Conservation (phyloP, 2,113 vertebrate genomes). For the Formicarius rufipectus region DNA sequence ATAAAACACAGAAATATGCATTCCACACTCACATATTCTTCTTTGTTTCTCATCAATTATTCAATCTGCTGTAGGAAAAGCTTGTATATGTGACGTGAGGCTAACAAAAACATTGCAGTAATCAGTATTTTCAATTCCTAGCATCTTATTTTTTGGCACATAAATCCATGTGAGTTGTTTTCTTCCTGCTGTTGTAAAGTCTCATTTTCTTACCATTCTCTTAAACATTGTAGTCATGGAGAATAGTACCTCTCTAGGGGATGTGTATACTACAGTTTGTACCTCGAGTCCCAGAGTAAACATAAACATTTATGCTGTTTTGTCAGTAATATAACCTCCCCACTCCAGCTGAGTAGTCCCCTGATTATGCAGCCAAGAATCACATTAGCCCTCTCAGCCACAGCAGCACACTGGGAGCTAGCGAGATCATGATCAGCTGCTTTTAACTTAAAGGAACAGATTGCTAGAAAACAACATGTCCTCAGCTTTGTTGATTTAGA, state of each 20-base stretch:
- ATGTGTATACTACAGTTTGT: not conserved
- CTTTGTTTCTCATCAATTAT: slow-evolving; percentile 17
- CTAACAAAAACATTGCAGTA: not conserved
- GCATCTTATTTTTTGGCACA: not conserved
- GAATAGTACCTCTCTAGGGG: slow-evolving; percentile 21
- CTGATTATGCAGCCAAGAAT: slow-evolving; percentile 28
- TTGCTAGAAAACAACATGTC: slow-evolving; percentile 19
- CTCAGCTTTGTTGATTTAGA: slow-evolving; percentile 30
- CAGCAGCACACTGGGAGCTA: slow-evolving; percentile 25
- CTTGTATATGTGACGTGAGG: not conserved
- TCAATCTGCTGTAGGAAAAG: not conserved
- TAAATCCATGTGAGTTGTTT: not conserved
- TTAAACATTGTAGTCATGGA: not conserved
- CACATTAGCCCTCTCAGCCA: slow-evolving; percentile 51
- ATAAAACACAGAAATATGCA: not conserved
- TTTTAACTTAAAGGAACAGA: slow-evolving; percentile 48
- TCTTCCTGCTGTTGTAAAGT: not conserved
- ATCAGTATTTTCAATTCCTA: not conserved
- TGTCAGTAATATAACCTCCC: slow-evolving; percentile 24
- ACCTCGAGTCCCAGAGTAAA: slow-evolving; percentile 45
- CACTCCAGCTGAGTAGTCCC: slow-evolving; percentile 51
- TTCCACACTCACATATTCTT: not conserved
- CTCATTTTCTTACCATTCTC: not conserved
- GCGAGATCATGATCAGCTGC: slow-evolving; percentile 20
- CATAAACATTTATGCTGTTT: slow-evolving; percentile 51